These are phyloP conservation scores for Sciaenops ocellatus DNA, from an alignment of 2,797 vertebrate genomes.

Conservation along the genomic window DNA sequence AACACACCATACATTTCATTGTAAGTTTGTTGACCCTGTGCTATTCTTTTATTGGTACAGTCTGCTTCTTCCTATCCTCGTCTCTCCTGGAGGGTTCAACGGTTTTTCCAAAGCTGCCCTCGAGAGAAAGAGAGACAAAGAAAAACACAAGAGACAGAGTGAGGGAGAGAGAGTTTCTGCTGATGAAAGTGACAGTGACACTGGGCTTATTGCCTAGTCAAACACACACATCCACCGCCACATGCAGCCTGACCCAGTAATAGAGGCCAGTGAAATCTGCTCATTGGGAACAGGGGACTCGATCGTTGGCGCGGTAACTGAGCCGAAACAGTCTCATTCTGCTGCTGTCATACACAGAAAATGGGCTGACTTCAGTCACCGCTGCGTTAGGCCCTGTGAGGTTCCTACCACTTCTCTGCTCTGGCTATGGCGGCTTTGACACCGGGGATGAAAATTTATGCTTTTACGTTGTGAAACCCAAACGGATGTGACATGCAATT, in stretches of 20 bases:
- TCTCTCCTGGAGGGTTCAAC: background rate
- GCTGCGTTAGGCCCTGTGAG: constrained; percentile 39
- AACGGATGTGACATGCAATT: constrained; percentile 74
- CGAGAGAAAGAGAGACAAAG: constrained; percentile 27
- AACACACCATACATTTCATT: background rate
- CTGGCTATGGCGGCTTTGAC: constrained; percentile 42
- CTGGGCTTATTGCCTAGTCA: constrained; percentile 81
- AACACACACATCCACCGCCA: constrained; percentile 68
- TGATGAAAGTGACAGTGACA: constrained; percentile 82
- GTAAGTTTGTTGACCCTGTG: background rate
- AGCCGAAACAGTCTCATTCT: constrained; percentile 77
- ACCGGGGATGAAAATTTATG: constrained; percentile 62
- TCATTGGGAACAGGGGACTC: constrained; percentile 71
- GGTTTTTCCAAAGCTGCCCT: constrained; percentile 23
- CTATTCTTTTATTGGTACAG: background rate
- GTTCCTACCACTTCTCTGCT: constrained; percentile 43
- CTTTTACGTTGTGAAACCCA: constrained; percentile 50
- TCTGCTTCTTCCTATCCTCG: background rate
- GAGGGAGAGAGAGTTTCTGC: constrained; percentile 30
- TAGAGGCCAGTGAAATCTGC: constrained; percentile 79
- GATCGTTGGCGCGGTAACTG: constrained; percentile 66
- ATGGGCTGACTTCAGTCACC: constrained; percentile 68
- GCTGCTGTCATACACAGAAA: constrained; percentile 76
- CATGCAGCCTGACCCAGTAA: constrained; percentile 72
- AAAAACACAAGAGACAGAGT: constrained; percentile 22